Conservation (phyloP, 2,113 vertebrate genomes). For the Nothocercus nigrocapillus region DNA sequence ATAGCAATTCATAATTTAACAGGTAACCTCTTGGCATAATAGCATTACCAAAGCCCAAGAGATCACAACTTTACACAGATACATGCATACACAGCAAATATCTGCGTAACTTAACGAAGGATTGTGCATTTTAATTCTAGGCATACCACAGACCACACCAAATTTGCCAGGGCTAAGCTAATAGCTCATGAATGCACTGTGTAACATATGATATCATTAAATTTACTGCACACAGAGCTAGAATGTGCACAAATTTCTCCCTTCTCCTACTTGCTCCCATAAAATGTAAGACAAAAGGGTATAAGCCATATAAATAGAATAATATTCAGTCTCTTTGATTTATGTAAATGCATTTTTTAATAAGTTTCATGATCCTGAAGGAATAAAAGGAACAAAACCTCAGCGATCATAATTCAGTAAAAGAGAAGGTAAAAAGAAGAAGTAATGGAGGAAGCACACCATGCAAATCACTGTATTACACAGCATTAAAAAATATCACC, state of each 20-base stretch:
- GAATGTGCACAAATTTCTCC: background rate
- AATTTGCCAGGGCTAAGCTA: background rate
- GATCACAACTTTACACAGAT: background rate
- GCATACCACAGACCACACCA: background rate
- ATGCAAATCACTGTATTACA: background rate
- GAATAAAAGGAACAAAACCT: conserved; percentile 5
- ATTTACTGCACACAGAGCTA: background rate
- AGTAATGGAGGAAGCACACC: background rate
- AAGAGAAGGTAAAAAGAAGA: background rate
- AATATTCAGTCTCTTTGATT: background rate
- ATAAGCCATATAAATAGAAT: background rate
- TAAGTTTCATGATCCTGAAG: background rate
- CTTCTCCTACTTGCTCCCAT: background rate
- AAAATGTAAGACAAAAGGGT: background rate
- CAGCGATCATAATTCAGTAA: background rate
- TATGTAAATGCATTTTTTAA: background rate
- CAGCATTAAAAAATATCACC: background rate
- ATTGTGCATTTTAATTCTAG: background rate
- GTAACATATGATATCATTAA: background rate
- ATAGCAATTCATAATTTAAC: background rate
- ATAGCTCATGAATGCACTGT: background rate
- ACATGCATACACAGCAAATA: background rate
- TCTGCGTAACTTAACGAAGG: background rate
- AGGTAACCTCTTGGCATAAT: background rate
- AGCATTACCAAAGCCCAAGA: background rate